Base-by-base conservation (phyloP, 1,140 invertebrate species). In the Pseudomyrmex concolor region DNA sequence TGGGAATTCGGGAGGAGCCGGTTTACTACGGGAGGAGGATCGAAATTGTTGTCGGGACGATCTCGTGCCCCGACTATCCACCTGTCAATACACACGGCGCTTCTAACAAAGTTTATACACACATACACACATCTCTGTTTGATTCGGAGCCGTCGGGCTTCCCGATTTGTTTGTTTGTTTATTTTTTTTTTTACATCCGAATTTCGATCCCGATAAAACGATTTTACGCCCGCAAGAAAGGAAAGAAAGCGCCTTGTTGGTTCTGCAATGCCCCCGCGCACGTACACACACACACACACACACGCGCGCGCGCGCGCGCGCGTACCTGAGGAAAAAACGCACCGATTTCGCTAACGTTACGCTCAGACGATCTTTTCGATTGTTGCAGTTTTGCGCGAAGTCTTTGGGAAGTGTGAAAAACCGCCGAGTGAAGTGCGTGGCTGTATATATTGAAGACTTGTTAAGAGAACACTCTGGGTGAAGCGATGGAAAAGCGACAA, bases 401-500 rank as follows among this genome's bases (percentile, higher is more conserved):
- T 62, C 15, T 84, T 59, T 19, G 76, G 50, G 60, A 72, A 63
- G 70, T 60, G 74, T 62, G 60, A 82, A 62, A 62, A 57, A 60
- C 63, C 54, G 62, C 17, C 17, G 17, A 25, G 25, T 68, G 22
- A 50, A 50, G 67, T 19, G n/a, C 13, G 50, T 48, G 22, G 34
- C 34, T 34, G 34, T 34, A 5, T 0, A 34, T 34, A 34, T 34
- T 34, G 5, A 34, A 34, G 34, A 34, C 34, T 34, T 34, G 34
- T 34, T 34, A 2, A 62, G 54, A 55, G 60, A 25, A 64, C 66
- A 62, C n/a, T 34, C 5, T 25, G 25, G 5, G 51, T 82, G 50
- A 76, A 86, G 90, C 88, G 63, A 94, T 93, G 93, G 93, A 94
- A 83, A 94, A 93, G 87, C 90, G 91, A 74, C 92, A 92, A 83